Evolutionary conservation across 2,797 vertebrate genomes (phyloP).

Genomic region (Avahi laniger): DNA sequence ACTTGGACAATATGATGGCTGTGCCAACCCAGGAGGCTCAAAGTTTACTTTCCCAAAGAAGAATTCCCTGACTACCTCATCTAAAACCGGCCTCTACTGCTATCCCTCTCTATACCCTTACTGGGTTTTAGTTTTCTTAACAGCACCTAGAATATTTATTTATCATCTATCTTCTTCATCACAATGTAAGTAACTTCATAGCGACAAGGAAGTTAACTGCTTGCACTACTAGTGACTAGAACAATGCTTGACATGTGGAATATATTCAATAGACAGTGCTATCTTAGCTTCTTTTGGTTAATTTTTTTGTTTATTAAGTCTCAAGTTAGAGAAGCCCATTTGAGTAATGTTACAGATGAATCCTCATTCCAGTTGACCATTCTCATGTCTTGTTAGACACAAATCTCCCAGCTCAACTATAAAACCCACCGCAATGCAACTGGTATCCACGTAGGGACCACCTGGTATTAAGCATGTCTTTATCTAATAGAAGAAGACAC

Average conservation of each 20-base stretch:
- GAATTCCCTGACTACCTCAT: neutral
- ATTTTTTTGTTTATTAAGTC: neutral
- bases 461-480: neutral
- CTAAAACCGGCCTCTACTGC: neutral
- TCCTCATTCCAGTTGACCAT: neutral
- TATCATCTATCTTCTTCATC: neutral
- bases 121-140: slow-evolving; percentile 21
- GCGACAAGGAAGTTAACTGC: neutral
- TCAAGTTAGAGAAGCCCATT: neutral
- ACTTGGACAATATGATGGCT: neutral
- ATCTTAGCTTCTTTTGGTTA: neutral
- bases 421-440: neutral
- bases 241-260: neutral
- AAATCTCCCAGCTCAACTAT: neutral
- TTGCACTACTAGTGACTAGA: neutral
- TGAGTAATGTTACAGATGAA: neutral
- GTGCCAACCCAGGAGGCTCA: neutral
- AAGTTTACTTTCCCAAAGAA: neutral
- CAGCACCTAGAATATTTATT: neutral
- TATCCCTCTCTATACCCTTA: neutral
- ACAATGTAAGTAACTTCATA: neutral
- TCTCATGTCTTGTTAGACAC: neutral
- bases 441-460: neutral
- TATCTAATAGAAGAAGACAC: neutral
- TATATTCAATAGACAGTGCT: neutral